Base-by-base conservation (phyloP, 2,113 vertebrate species). In the Gila orcuttii region DNA sequence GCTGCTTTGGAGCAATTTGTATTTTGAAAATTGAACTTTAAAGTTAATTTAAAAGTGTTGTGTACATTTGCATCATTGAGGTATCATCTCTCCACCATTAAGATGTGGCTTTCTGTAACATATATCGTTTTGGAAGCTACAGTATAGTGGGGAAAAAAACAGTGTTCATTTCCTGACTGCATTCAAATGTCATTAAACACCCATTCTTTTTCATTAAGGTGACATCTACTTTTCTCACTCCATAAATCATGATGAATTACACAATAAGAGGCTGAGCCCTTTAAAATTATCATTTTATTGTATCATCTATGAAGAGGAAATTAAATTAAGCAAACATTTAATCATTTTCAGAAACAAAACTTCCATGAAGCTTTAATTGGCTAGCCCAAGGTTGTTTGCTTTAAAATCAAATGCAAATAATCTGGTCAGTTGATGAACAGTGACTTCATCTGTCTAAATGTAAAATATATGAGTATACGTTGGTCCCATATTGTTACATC, bases 121-220 rank as follows among this genome's bases (percentile, higher is more conserved):
- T 12, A 57, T 7, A 57, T 23, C 52, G 31, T 33, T 80, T 2
- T 39, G 23, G 42, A 82, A 78, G 47, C 89, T 90, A 88, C 90
- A 89, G 91, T 89, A 82, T 90, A 91, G 86, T 75, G 52, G 52
- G 17, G 50, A 17, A 6, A 81, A 86, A 84, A 92, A 90, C 84
- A 85, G 84, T 91, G 91, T 93, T 93, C 87, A 89, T 93, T 91
- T 92, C 91, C 93, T 93, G 93, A 93, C 93, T 92, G 91, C 90
- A 91, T 91, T 92, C 68, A 81, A 92, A 89, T 89, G 90, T 91
- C 86, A 78, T 89, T 90, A 88, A 87, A 89, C 88, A 90, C 88
- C 91, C 90, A 93, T 94, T 91, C 84, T 91, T 95, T 93, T 89
- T 90, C 80, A 87, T 93, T 92, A 93, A 86, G 82, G 75, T 82